A percentile compares a stretch with the other conserved stretches of the same genome.
Evolutionary conservation across 2,888 invertebrate species (phyloP).

Genomic region (Zaprionus lineosus): DNA sequence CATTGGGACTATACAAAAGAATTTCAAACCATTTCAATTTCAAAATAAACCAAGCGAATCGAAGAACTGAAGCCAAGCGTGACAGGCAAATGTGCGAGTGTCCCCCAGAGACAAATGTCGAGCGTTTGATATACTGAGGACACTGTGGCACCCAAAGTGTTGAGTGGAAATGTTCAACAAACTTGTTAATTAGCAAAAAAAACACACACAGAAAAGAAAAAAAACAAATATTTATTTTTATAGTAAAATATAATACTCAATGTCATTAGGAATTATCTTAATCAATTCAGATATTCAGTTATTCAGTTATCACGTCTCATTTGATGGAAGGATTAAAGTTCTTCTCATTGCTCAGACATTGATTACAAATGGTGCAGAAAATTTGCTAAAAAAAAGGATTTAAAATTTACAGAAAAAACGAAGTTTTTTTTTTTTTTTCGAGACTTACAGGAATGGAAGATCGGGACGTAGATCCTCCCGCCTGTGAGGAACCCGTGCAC

Average conservation of each 20-base stretch:
- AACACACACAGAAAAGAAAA: too few species aligned
- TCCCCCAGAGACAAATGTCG: slow-evolving; percentile 26
- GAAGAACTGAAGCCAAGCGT: slow-evolving; percentile 33
- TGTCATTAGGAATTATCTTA: too few species aligned
- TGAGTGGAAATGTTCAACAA: slow-evolving; percentile 37
- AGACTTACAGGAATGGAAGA: slow-evolving; percentile 63
- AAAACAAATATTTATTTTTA: too few species aligned
- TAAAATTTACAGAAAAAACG: not conserved
- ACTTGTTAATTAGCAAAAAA: slow-evolving; percentile 69
- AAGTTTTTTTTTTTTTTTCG: not conserved
- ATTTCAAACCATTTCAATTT: slow-evolving; percentile 30
- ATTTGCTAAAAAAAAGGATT: slow-evolving; percentile 57
- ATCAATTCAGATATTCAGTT: too few species aligned
- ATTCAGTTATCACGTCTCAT: too few species aligned
- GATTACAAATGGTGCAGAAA: slow-evolving; percentile 73
- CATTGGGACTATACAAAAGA: slow-evolving; percentile 20
- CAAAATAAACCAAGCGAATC: slow-evolving; percentile 29
- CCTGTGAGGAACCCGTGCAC: slow-evolving; percentile 73
- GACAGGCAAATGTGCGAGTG: slow-evolving; percentile 37
- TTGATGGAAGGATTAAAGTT: slow-evolving; percentile 61
- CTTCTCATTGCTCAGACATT: slow-evolving; percentile 70
- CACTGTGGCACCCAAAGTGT: slow-evolving; percentile 32
- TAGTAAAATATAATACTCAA: too few species aligned
- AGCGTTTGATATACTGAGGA: slow-evolving; percentile 27
- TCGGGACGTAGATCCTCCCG: slow-evolving; percentile 51